A percentile compares a stretch with the other conserved stretches of the same genome.
Conservation (phyloP, 1,140 invertebrate species). For the Archegozetes longisetosus region DNA sequence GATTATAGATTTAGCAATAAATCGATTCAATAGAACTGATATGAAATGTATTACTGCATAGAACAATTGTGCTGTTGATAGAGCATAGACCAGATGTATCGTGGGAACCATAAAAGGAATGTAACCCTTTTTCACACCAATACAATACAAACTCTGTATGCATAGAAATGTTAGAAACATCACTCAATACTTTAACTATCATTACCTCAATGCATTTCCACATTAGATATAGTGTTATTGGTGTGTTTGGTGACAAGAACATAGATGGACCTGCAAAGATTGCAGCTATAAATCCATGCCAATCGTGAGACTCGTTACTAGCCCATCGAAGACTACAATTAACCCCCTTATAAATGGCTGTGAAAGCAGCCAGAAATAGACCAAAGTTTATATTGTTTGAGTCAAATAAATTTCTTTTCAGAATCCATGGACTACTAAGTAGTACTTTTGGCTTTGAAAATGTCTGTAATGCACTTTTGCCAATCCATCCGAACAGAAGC, state of each 20-base stretch:
- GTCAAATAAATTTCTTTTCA: background rate
- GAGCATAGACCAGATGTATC: constrained; percentile 49
- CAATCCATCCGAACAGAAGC: background rate
- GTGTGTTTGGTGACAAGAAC: constrained; percentile 17
- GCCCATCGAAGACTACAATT: constrained; percentile 17
- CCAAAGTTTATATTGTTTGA: constrained; percentile 11
- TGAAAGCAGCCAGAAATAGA: constrained; percentile 21
- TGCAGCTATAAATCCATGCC: constrained; percentile 17
- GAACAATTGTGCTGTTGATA: constrained; percentile 60
- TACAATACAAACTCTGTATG: constrained; percentile 14
- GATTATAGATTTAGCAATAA: background rate
- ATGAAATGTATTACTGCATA: constrained; percentile 36
- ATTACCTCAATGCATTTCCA: constrained; percentile 22
- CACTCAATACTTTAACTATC: background rate
- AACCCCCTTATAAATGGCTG: constrained; percentile 15
- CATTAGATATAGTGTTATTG: constrained; percentile 19
- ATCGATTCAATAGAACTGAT: background rate
- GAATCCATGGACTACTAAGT: background rate
- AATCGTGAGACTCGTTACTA: background rate
- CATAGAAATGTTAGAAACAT: background rate
- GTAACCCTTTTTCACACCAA: constrained; percentile 16
- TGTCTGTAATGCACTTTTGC: background rate
- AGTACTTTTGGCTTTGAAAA: background rate
- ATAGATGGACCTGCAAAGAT: constrained; percentile 17
- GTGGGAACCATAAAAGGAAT: constrained; percentile 37